Percentiles rank a stretch among this genome's conserved stretches.
Conservation (phyloP, 2,888 invertebrate genomes). For the Leptopilina drosophilae region DNA sequence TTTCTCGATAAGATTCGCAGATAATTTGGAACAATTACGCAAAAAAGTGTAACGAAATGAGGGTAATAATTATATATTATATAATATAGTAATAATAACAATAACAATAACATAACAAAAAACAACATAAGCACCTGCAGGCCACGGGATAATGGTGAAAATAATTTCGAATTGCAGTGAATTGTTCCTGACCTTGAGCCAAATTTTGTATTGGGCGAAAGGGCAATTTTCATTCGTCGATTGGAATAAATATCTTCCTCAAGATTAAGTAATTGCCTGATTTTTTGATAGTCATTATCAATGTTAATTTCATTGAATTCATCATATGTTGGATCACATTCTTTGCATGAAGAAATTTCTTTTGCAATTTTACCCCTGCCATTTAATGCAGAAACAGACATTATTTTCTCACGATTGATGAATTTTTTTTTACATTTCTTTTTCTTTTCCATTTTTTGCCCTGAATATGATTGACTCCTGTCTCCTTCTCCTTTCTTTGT, state of each 20-base stretch:
- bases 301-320: conserved; percentile 61
- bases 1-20: no score
- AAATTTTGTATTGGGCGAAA: conserved; percentile 66
- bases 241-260: conserved; percentile 69
- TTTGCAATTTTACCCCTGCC: conserved; percentile 58
- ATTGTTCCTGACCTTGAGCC: conserved; percentile 68
- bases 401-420: conserved; percentile 61
- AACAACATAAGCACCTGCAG: conserved; percentile 64
- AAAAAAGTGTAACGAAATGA: conserved; percentile 3
- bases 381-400: conserved; percentile 61
- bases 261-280: conserved; percentile 64
- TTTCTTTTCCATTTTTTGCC: neutral
- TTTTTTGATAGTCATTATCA: conserved; percentile 64
- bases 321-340: conserved; percentile 63
- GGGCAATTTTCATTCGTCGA: conserved; percentile 64
- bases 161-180: conserved; percentile 66
- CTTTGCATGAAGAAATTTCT: conserved; percentile 57
- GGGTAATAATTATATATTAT: neutral
- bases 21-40: no score
- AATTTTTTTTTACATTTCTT: conserved; percentile 58
- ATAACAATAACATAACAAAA: no score
- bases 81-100: no score
- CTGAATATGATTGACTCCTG: neutral
- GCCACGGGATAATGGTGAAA: conserved; percentile 73
- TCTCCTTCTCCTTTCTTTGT: neutral